Evolutionary conservation across 1,140 invertebrate genomes (phyloP), one percentile per base, ranked within the genome.

Genomic region (Neodiprion fabricii): DNA sequence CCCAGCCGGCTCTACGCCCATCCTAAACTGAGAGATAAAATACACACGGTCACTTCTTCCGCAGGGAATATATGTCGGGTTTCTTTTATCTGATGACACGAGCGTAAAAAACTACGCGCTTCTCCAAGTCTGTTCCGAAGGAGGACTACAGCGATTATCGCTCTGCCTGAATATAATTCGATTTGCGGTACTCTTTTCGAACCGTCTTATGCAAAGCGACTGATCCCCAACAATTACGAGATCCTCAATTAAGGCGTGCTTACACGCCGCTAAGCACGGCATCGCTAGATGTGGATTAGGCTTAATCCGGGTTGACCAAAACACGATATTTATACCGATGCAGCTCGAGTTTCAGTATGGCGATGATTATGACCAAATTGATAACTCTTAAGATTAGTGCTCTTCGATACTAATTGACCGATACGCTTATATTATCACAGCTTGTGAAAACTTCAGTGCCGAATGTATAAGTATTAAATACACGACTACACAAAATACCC

Each of bases 11-110:
- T 61, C 53, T 5, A 61, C 5, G 53, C 11, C 11, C 53, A 12
- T 11, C 21, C 12, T 17, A 17, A 69, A 69, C 67, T 69, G 21
- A 47, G 17, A 47, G 67, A 69, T 69, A 69, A 69, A 69, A 69
- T 47, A 47, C 67, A 69, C 67, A 14, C 67, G 4, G 21, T 69
- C 40, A 21, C 17, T 69, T 69, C 11, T 69, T 69, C 40, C 21
- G 14, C 23, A 7, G 11, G 9, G 40, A 69, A 69, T 14, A 65
- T 14, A 61, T 61, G 9, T 7, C 40, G 67, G 67, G 21, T 40
- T 69, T 69, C 11, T 69, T 69, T 12, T 23, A 23, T 69, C 67
- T 23, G 14, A 23, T 14, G 67, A 69, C 67, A 65, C 4, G 12
- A 69, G 67, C 17, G 21, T 69, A 0, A 17, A 61, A 61, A 61